A percentile compares a stretch with the other conserved stretches of the same genome.
Evolutionary conservation across 2,888 invertebrate genomes (phyloP).

Genomic region (Embidobia sp.): DNA sequence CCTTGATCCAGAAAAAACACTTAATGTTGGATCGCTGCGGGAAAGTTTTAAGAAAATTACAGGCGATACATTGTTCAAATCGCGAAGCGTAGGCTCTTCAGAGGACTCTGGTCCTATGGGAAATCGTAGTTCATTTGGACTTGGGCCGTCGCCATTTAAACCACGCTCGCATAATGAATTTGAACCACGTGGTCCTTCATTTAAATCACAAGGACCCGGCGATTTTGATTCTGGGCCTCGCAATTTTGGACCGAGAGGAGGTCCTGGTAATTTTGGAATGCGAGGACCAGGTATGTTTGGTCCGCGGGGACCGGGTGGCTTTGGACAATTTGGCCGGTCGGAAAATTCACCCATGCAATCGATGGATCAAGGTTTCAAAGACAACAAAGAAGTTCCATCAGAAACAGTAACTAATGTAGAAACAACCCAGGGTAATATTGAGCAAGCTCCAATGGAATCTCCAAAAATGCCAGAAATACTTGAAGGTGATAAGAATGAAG

Average conservation of each 20-base stretch:
- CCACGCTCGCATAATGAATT: conserved; percentile 22
- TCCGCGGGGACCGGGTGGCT: conserved; percentile 38
- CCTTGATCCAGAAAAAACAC: conserved; percentile 70
- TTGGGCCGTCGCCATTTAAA: too few relatives aligned
- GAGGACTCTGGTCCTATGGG: conserved; percentile 52
- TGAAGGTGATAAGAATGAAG: conserved; percentile 1
- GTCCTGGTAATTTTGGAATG: conserved; percentile 46
- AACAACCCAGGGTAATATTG: neutral
- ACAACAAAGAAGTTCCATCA: neutral
- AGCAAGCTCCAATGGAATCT: conserved; percentile 37
- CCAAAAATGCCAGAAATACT: conserved; percentile 48
- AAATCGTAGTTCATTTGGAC: conserved; percentile 49
- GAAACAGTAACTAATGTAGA: neutral
- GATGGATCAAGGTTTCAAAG: neutral
- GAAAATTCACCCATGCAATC: conserved; percentile 12
- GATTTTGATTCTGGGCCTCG: conserved; percentile 40
- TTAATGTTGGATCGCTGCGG: conserved; percentile 74
- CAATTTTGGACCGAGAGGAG: conserved; percentile 52
- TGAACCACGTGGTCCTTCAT: conserved; percentile 23
- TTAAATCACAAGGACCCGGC: conserved; percentile 11
- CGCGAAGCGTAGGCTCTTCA: conserved; percentile 4
- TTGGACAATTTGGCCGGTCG: too few relatives aligned
- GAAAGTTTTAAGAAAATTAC: conserved; percentile 78
- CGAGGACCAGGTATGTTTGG: conserved; percentile 51
- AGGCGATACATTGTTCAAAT: conserved; percentile 71